A percentile compares a stretch with the other conserved stretches of the same genome.
Conservation (phyloP, 2,888 invertebrate species). For the Nephrotoma flavescens region DNA sequence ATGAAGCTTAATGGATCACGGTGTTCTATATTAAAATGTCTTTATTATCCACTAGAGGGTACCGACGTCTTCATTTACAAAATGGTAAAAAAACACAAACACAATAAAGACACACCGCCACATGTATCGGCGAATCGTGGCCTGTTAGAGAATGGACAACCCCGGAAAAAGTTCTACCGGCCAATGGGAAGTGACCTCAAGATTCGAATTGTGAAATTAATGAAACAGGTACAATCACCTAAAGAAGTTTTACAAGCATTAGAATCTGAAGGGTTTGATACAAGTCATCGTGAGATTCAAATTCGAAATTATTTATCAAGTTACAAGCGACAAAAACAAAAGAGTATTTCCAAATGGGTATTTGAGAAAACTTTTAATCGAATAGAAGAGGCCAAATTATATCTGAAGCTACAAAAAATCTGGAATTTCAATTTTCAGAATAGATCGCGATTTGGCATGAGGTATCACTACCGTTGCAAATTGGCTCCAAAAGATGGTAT, state of each 20-base stretch:
- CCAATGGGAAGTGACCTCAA: neutral
- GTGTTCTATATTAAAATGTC: neutral
- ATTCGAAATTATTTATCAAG: too few species aligned
- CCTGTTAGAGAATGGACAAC: neutral
- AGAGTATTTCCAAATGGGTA: neutral
- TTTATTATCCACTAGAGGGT: neutral
- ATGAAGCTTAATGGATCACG: neutral
- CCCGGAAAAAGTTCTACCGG: neutral
- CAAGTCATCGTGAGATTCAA: neutral
- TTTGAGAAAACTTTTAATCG: neutral
- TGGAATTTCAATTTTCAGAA: neutral
- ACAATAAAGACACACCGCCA: neutral
- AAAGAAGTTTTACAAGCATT: neutral
- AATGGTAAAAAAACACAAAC: neutral
- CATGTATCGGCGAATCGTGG: neutral
- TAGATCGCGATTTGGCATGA: neutral
- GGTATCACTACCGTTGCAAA: neutral
- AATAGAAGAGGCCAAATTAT: neutral
- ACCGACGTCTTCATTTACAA: neutral
- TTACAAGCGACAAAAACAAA: neutral
- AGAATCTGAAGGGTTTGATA: neutral
- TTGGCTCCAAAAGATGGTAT: neutral
- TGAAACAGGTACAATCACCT: neutral
- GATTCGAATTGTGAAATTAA: neutral
- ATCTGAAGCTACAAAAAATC: neutral